These are phyloP conservation scores for Microplitis demolitor DNA, from an alignment of 1,140 invertebrate species.

Conservation along the genomic window DNA sequence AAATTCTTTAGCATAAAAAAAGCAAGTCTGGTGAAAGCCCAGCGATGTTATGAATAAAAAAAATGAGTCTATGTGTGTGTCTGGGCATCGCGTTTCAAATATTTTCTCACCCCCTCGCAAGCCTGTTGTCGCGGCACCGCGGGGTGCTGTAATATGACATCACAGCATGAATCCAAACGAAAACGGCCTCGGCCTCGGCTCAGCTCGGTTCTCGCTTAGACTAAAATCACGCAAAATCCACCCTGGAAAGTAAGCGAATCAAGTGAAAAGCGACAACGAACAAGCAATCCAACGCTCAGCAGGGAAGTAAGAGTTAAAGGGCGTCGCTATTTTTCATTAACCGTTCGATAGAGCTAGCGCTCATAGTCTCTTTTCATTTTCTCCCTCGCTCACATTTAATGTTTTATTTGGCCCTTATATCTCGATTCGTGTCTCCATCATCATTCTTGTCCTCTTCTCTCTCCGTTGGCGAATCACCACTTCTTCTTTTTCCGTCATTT, in stretches of 20 bases:
- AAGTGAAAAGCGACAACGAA: conserved; percentile 37
- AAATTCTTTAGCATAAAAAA: no score
- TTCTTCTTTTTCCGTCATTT: conserved; percentile 21
- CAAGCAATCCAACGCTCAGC: conserved; percentile 50
- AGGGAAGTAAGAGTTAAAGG: conserved; percentile 41
- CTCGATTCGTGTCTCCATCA: not conserved
- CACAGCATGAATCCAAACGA: conserved; percentile 47
- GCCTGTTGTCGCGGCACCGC: conserved; percentile 25
- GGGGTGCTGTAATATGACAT: conserved; percentile 47
- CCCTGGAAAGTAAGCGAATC: conserved; percentile 39
- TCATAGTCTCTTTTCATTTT: not conserved
- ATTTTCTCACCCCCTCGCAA: not conserved
- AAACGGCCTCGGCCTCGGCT: conserved; percentile 31
- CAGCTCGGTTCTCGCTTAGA: conserved; percentile 25
- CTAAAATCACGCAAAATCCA: conserved; percentile 48
- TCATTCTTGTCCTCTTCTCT: conserved; percentile 5
- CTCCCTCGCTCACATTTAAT: conserved; percentile 21
- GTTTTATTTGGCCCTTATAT: conserved; percentile 39
- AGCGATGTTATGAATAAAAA: no score
- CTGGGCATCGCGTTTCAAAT: not conserved
- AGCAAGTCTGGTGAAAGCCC: no score
- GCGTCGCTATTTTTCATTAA: conserved; percentile 58
- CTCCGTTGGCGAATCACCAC: conserved; percentile 10
- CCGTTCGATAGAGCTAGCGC: conserved; percentile 42
- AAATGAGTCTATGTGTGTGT: not conserved